Percentiles rank a stretch among this genome's conserved stretches.
Conservation (phyloP, 2,797 vertebrate genomes). For the Anas acuta region DNA sequence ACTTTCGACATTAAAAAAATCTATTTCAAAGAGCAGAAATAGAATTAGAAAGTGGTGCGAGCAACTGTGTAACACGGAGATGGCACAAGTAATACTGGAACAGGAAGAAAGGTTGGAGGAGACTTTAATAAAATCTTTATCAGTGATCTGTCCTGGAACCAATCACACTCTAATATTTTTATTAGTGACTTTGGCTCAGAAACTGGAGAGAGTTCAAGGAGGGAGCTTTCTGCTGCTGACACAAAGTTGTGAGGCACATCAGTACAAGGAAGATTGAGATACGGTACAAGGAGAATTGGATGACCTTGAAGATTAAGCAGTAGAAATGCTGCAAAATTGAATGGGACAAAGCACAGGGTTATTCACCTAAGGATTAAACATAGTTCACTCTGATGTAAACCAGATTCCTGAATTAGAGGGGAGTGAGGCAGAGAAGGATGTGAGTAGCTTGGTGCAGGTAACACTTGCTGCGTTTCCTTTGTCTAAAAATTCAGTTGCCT, state of each 20-base stretch:
- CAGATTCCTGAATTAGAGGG: background rate
- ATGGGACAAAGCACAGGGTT: background rate
- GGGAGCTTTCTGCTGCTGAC: constrained; percentile 9
- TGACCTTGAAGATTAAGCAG: constrained; percentile 31
- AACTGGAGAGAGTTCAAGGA: constrained; percentile 1
- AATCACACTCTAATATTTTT: background rate
- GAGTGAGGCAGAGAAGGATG: background rate
- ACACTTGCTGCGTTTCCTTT: background rate
- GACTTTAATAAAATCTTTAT: background rate
- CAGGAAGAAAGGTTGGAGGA: background rate
- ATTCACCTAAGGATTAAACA: constrained; percentile 6
- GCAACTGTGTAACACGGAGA: background rate
- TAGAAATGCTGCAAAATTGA: background rate
- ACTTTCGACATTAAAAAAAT: background rate
- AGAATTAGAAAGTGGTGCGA: background rate
- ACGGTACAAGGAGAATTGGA: background rate
- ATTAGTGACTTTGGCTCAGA: background rate
- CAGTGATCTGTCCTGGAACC: background rate
- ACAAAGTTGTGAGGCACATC: background rate
- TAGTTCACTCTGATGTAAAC: constrained; percentile 28
- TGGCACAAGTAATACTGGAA: background rate
- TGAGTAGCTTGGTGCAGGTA: background rate
- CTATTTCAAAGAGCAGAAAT: background rate
- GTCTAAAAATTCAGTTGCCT: background rate
- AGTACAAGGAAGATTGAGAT: constrained; percentile 26